Percentiles rank a stretch among this genome's conserved stretches.
Conservation (phyloP, 2,888 invertebrate species). For the Lasius platythorax region DNA sequence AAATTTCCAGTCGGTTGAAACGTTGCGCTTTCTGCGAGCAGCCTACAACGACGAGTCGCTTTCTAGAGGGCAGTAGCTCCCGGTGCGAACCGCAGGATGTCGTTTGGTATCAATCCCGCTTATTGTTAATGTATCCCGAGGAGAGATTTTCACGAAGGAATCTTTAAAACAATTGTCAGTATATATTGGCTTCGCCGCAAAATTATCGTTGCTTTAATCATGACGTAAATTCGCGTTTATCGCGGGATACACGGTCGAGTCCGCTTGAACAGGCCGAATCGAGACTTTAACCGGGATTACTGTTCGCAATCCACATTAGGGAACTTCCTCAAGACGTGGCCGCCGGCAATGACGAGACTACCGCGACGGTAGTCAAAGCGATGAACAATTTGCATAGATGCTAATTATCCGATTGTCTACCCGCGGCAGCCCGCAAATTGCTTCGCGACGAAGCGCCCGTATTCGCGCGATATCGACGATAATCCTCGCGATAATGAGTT, state of each 20-base stretch:
- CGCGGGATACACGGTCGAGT: conserved; percentile 33
- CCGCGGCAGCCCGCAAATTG: conserved; percentile 31
- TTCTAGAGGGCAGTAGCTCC: conserved; percentile 69
- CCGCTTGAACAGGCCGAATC: conserved; percentile 15
- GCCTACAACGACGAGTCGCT: conserved; percentile 10
- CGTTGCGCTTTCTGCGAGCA: neutral
- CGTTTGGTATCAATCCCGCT: neutral
- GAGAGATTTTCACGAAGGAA: neutral
- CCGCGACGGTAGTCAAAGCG: conserved; percentile 3
- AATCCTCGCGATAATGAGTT: conserved; percentile 26
- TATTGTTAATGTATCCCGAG: neutral
- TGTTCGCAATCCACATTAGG: conserved; percentile 19
- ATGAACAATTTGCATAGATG: conserved; percentile 55
- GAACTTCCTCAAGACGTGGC: conserved; percentile 43
- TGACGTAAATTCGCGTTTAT: conserved; percentile 63
- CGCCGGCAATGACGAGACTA: conserved; percentile 35
- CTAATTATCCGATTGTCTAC: conserved; percentile 47
- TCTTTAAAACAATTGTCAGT: conserved; percentile 22
- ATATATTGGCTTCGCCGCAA: neutral
- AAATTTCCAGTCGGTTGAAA: conserved; percentile 1
- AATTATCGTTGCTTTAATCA: conserved; percentile 50
- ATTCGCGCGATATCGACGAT: conserved; percentile 25
- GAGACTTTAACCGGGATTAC: conserved; percentile 56
- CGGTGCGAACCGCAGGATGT: neutral
- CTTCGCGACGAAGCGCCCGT: conserved; percentile 3